A percentile compares a stretch with the other conserved stretches of the same genome.
These are phyloP conservation scores for Dolichoris vasculosae DNA, from an alignment of 1,140 invertebrate species.

Conservation along the genomic window DNA sequence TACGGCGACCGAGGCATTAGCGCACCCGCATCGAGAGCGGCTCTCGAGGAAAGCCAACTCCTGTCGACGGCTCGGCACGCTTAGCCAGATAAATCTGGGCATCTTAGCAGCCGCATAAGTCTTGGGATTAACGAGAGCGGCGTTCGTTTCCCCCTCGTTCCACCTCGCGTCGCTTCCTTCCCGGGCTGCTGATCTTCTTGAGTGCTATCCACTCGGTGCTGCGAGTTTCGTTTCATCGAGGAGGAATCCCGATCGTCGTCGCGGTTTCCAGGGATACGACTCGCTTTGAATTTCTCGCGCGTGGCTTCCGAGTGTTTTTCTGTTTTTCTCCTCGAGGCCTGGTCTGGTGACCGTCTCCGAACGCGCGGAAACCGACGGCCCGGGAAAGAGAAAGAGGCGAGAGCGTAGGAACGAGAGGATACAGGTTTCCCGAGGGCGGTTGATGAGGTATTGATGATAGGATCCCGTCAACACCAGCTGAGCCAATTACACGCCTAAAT, in stretches of 20 bases:
- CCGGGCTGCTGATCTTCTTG: not conserved
- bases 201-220: not conserved
- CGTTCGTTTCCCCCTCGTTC: constrained; percentile 55
- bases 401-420: constrained; percentile 54
- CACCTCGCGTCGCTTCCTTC: constrained; percentile 38
- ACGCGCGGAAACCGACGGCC: no score
- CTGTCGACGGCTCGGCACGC: constrained; percentile 49
- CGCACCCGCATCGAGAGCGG: constrained; percentile 30
- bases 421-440: constrained; percentile 69
- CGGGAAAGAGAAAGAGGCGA: not conserved
- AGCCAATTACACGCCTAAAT: constrained; percentile 75
- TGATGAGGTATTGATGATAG: constrained; percentile 76
- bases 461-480: constrained; percentile 76
- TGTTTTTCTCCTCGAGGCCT: not conserved
- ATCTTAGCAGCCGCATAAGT: constrained; percentile 72
- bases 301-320: not conserved
- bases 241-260: not conserved
- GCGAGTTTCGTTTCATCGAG: not conserved
- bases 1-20: not conserved
- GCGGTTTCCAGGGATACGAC: not conserved
- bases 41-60: not conserved
- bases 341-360: no score
- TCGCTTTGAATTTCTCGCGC: constrained; percentile 35
- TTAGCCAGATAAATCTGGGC: constrained; percentile 74
- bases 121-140: constrained; percentile 67